A percentile compares a stretch with the other conserved stretches of the same genome.
Conservation (phyloP, 64 coral and sea anemone genomes). For the Montipora cactus region DNA sequence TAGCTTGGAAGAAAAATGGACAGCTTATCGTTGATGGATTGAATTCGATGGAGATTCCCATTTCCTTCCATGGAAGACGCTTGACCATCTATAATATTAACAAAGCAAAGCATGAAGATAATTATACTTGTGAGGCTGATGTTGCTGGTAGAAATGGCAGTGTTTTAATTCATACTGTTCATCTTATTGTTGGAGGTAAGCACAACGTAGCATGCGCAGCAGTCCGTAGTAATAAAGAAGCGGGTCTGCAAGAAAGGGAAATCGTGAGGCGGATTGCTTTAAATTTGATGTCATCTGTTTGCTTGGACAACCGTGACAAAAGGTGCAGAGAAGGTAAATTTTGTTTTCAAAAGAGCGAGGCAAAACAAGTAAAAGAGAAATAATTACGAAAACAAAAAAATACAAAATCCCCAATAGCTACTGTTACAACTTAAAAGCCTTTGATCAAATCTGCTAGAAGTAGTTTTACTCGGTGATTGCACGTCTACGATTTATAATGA, state of each 20-base stretch:
- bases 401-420: no score
- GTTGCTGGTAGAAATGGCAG: not conserved
- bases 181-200: slow-evolving; percentile 13
- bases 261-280: no score
- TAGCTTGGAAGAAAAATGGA: slow-evolving; percentile 40
- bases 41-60: slow-evolving; percentile 22
- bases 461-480: no score
- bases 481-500: no score
- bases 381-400: not conserved
- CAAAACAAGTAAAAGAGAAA: not conserved
- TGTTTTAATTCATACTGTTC: not conserved
- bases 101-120: slow-evolving; percentile 12
- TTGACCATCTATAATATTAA: not conserved
- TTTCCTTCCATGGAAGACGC: not conserved
- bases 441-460: no score
- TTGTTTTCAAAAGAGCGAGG: no score
- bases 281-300: not conserved
- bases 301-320: not conserved
- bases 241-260: no score
- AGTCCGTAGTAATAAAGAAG: no score
- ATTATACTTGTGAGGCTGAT: slow-evolving; percentile 18
- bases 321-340: no score
- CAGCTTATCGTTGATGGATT: not conserved
- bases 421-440: no score
- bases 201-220: not conserved